These are phyloP conservation scores for Cataglyphis livida DNA, from an alignment of 2,888 invertebrate genomes.

Conservation along the genomic window DNA sequence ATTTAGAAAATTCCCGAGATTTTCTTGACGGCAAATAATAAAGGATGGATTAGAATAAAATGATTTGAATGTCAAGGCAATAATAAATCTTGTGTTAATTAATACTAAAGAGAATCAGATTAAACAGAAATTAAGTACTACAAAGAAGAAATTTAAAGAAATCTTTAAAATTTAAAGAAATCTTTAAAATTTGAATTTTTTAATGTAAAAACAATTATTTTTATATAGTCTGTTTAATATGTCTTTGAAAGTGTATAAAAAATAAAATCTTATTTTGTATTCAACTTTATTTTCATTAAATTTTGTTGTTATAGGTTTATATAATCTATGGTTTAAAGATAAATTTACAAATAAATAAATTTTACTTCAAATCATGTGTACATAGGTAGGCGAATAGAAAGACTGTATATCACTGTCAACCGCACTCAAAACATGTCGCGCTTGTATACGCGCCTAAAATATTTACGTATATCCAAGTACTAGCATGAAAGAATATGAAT, in stretches of 20 bases:
- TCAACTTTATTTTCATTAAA: background rate
- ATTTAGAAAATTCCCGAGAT: background rate
- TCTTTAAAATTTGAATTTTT: background rate
- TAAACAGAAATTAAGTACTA: background rate
- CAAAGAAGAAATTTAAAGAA: too few species aligned
- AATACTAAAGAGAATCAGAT: background rate
- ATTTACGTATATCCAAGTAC: slow-evolving; percentile 25
- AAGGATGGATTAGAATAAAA: slow-evolving; percentile 2
- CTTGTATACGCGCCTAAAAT: slow-evolving; percentile 37
- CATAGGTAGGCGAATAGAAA: slow-evolving; percentile 32
- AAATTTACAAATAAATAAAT: background rate
- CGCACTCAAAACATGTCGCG: slow-evolving; percentile 48
- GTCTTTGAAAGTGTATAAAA: background rate
- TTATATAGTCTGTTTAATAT: background rate
- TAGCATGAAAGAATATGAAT: slow-evolving; percentile 47
- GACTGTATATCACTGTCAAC: slow-evolving; percentile 66
- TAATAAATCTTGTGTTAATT: background rate
- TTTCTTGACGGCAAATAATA: background rate
- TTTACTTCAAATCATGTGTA: background rate
- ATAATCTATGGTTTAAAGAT: background rate
- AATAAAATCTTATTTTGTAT: background rate
- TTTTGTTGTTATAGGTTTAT: background rate
- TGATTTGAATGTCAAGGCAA: background rate
- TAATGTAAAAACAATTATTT: background rate
- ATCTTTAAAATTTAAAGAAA: background rate